Percentiles rank a stretch among this genome's conserved stretches.
These are phyloP conservation scores for Telmatochromis brachygnathus DNA, from an alignment of 2,113 vertebrate species.

Conservation along the genomic window DNA sequence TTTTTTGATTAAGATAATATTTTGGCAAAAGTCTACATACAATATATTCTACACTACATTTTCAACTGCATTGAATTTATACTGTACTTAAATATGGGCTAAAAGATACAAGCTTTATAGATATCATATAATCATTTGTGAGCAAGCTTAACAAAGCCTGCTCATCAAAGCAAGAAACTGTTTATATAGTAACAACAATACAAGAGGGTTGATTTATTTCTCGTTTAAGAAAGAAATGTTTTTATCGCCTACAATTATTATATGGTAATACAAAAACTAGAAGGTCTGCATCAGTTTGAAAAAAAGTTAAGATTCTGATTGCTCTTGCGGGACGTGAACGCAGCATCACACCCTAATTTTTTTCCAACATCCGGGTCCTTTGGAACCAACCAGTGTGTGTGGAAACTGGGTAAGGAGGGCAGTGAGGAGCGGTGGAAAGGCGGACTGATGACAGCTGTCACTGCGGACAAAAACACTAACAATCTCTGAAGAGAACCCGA, in stretches of 20 bases:
- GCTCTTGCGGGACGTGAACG: constrained; percentile 19
- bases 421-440: constrained; percentile 20
- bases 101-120: not conserved
- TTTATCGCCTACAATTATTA: not conserved
- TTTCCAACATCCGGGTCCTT: constrained; percentile 58
- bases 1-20: not conserved
- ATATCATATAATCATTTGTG: not conserved
- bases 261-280: not conserved
- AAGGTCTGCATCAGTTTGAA: not conserved
- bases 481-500: constrained; percentile 1
- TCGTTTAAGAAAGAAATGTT: not conserved
- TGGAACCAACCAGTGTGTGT: constrained; percentile 8
- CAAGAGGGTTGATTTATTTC: not conserved
- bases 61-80: not conserved
- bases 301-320: not conserved
- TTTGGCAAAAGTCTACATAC: not conserved
- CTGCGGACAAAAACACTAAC: constrained; percentile 47
- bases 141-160: not conserved
- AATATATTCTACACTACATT: not conserved
- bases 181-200: not conserved
- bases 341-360: constrained; percentile 51
- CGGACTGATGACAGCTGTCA: constrained; percentile 70
- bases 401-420: constrained; percentile 39
- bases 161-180: not conserved
- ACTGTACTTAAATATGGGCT: not conserved